These are phyloP conservation scores for Drosophila micromelanica DNA, from an alignment of 1,140 invertebrate genomes.

Conservation along the genomic window DNA sequence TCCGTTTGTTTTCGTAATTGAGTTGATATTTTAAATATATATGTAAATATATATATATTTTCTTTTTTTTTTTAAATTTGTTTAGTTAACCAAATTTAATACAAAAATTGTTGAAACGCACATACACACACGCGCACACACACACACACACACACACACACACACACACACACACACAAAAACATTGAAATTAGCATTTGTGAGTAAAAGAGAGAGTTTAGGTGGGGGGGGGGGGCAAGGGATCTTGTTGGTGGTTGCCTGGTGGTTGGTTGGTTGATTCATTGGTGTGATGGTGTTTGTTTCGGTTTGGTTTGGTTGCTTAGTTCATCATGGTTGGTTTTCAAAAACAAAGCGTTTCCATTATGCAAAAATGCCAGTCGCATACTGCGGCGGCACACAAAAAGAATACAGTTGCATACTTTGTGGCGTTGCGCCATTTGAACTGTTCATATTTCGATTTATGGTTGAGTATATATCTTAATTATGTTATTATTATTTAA, in stretches of 20 bases:
- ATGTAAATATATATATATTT: slow-evolving; percentile 37
- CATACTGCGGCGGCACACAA: slow-evolving; percentile 36
- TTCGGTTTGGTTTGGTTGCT: slow-evolving; percentile 16
- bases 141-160: slow-evolving; percentile 54
- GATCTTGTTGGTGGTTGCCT: slow-evolving; percentile 16
- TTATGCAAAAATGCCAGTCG: slow-evolving; percentile 55
- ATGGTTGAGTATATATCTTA: slow-evolving; percentile 33
- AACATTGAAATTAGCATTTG: slow-evolving; percentile 74
- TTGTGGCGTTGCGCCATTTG: slow-evolving; percentile 30
- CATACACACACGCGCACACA: slow-evolving; percentile 42
- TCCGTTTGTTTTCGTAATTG: slow-evolving; percentile 59
- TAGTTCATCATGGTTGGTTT: slow-evolving; percentile 34
- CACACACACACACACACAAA: slow-evolving; percentile 56
- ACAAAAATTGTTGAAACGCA: slow-evolving; percentile 74
- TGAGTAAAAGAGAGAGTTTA: slow-evolving; percentile 25
- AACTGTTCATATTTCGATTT: slow-evolving; percentile 42
- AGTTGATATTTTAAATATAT: slow-evolving; percentile 35
- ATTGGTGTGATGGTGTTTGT: slow-evolving; percentile 32
- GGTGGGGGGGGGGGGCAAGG: slow-evolving; percentile 8
- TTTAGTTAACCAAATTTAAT: slow-evolving; percentile 80
- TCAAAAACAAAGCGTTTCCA: slow-evolving; percentile 67
- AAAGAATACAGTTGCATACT: slow-evolving; percentile 56
- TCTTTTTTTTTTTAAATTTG: slow-evolving; percentile 48
- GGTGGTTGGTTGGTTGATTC: slow-evolving; percentile 24
- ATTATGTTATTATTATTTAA: slow-evolving; percentile 47